Evolutionary conservation across 2,888 invertebrate species (phyloP).

Genomic region (Oligia latruncula): DNA sequence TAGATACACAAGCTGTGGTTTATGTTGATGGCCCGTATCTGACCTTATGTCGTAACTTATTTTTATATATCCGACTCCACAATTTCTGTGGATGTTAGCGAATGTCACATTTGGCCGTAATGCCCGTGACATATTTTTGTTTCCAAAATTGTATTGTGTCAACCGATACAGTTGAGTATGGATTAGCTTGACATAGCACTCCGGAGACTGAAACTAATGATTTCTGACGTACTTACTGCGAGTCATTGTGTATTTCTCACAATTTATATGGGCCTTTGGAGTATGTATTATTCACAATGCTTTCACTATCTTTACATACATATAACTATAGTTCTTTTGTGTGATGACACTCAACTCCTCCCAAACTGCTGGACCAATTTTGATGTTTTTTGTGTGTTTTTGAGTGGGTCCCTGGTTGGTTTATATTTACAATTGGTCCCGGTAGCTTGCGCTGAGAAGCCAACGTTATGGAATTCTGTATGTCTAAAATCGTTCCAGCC

Average conservation of each 20-base stretch:
- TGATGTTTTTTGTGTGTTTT: background rate
- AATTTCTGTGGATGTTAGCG: slow-evolving; percentile 65
- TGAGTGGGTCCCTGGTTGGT: background rate
- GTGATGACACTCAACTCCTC: background rate
- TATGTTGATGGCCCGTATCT: slow-evolving; percentile 71
- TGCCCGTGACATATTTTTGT: slow-evolving; percentile 54
- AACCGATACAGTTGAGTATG: slow-evolving; percentile 25
- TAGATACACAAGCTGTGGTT: slow-evolving; percentile 70
- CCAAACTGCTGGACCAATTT: background rate
- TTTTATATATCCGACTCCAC: slow-evolving; percentile 69
- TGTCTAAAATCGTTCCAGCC: too few species aligned
- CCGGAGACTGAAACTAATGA: background rate
- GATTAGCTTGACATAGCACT: slow-evolving; percentile 14
- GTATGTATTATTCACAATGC: background rate
- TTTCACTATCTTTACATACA: background rate
- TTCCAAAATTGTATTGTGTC: slow-evolving; percentile 51
- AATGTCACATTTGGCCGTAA: slow-evolving; percentile 63
- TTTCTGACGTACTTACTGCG: background rate
- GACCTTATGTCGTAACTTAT: slow-evolving; percentile 72
- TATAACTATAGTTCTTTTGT: background rate
- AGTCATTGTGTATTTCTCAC: background rate
- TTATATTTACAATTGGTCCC: background rate
- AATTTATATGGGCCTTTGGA: background rate
- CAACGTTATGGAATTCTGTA: background rate
- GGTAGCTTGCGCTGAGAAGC: too few species aligned